These are phyloP conservation scores for Dyspetes luteomarginatus DNA, from an alignment of 2,888 invertebrate species.

Conservation along the genomic window DNA sequence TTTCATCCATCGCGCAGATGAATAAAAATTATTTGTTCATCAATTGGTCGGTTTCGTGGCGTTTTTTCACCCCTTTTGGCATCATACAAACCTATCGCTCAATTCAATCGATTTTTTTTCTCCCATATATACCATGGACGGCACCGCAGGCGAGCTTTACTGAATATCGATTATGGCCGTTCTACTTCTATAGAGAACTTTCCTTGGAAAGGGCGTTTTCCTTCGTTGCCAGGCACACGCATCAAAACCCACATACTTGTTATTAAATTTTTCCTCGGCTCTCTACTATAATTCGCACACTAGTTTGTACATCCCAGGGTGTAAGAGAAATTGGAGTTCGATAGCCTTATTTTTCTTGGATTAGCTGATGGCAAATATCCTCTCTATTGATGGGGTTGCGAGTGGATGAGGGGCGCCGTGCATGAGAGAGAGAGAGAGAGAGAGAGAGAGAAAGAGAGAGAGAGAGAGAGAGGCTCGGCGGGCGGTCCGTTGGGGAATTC, in stretches of 20 bases:
- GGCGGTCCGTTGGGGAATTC: conserved; percentile 51
- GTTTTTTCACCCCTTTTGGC: conserved; percentile 8
- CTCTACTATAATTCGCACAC: background rate
- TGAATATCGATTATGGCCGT: conserved; percentile 34
- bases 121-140: background rate
- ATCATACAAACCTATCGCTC: conserved; percentile 18
- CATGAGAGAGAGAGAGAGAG: too few relatives aligned
- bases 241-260: too few relatives aligned
- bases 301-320: background rate
- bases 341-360: conserved; percentile 72
- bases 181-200: background rate
- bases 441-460: background rate
- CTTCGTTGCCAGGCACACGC: background rate
- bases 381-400: conserved; percentile 4
- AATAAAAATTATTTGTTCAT: conserved; percentile 4
- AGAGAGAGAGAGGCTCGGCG: conserved; percentile 22
- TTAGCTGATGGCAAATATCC: conserved; percentile 60
- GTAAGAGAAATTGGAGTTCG: conserved; percentile 57
- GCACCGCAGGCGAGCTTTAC: background rate
- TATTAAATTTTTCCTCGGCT: conserved; percentile 21
- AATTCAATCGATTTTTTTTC: conserved; percentile 18
- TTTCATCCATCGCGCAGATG: background rate
- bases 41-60: background rate
- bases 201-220: background rate
- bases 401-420: conserved; percentile 18